A percentile compares a stretch with the other conserved stretches of the same genome.
Conservation (phyloP, 2,797 vertebrate genomes). For the Siniperca undulata region DNA sequence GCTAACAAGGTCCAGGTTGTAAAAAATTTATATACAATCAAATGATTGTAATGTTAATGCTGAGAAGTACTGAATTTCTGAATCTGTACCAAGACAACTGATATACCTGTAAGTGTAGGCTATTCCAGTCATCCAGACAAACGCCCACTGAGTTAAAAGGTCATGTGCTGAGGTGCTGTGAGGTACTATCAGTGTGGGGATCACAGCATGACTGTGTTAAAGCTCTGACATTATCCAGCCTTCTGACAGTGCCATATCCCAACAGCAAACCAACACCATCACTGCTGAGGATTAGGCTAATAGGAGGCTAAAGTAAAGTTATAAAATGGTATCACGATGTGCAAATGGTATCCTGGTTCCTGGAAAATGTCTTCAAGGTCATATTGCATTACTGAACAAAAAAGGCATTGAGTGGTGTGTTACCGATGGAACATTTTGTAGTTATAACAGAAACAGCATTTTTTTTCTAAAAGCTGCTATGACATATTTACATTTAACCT, state of each 20-base stretch:
- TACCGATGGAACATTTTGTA: background rate
- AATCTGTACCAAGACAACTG: background rate
- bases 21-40: background rate
- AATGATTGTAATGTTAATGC: background rate
- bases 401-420: background rate
- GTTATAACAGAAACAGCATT: background rate
- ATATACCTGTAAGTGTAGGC: background rate
- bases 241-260: constrained; percentile 17
- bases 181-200: constrained; percentile 27
- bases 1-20: background rate
- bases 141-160: constrained; percentile 27
- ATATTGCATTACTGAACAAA: background rate
- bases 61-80: background rate
- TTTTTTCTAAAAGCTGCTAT: background rate
- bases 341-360: background rate
- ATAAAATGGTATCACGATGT: background rate
- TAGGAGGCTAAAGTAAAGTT: constrained; percentile 12
- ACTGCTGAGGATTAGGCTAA: constrained; percentile 32
- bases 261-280: constrained; percentile 24
- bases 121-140: constrained; percentile 11
- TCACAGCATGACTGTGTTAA: constrained; percentile 26
- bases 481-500: background rate
- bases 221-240: constrained; percentile 25
- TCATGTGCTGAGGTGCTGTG: constrained; percentile 24
- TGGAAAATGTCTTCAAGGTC: constrained; percentile 24